phyloP scores from a whole-genome alignment of 1,140 invertebrate species.

The Scylla paramamosain region DNA sequence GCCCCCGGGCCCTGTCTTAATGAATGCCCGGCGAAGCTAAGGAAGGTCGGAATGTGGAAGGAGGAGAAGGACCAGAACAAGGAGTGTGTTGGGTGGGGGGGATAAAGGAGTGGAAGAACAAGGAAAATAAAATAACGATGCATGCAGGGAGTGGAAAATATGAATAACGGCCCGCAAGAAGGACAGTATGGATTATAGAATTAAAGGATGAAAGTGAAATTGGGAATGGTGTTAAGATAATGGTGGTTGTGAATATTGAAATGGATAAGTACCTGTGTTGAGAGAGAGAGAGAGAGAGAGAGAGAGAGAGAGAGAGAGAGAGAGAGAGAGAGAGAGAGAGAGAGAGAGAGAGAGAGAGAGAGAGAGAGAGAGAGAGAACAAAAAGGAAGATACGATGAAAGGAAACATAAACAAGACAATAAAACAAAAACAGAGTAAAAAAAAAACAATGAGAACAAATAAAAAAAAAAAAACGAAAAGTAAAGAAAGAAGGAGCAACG shows the following conservation, averaged over 20 bases:
- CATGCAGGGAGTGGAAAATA: too few relatives aligned
- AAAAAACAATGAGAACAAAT: background rate
- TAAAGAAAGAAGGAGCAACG: background rate
- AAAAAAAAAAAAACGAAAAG: background rate
- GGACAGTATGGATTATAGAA: too few relatives aligned
- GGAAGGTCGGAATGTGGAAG: conserved; percentile 10
- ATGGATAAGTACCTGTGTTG: too few relatives aligned
- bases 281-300: background rate
- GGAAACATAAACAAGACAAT: too few relatives aligned
- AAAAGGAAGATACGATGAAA: background rate
- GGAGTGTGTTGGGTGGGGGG: background rate
- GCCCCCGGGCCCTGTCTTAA: conserved; percentile 39
- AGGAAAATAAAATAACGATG: background rate
- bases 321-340: too few relatives aligned
- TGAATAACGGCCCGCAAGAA: too few relatives aligned
- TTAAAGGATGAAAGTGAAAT: too few relatives aligned
- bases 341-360: background rate
- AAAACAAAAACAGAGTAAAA: background rate
- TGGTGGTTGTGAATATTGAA: too few relatives aligned
- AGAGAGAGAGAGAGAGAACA: background rate
- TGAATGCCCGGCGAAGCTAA: conserved; percentile 5
- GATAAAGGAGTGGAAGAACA: background rate
- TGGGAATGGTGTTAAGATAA: too few relatives aligned
- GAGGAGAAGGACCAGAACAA: background rate
- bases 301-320: too few relatives aligned